Conservation (phyloP, 2,797 vertebrate genomes). For the Nyctalus aviator region DNA sequence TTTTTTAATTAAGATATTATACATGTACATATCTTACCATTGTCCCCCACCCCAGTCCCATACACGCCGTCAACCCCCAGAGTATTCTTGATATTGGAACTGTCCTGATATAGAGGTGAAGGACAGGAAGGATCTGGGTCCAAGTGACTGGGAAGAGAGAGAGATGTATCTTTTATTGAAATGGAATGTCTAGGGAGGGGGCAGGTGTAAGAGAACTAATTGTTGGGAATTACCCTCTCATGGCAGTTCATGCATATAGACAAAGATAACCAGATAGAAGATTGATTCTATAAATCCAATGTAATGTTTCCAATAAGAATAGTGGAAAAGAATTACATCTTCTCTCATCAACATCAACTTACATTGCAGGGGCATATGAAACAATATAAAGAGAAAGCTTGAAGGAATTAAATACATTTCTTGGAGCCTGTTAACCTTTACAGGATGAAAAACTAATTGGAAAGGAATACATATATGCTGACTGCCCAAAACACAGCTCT, state of each 20-base stretch:
- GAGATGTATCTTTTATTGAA: not conserved
- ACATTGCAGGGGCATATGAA: not conserved
- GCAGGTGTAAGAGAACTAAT: not conserved
- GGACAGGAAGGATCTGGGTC: not conserved
- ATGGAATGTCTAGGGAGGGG: not conserved
- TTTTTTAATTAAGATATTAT: too few relatives aligned
- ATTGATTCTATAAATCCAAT: not conserved
- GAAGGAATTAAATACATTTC: slow-evolving; percentile 31
- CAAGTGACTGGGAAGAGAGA: not conserved
- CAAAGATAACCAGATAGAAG: not conserved
- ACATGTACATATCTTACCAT: too few relatives aligned
- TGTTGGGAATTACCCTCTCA: not conserved
- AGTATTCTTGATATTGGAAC: slow-evolving; percentile 29
- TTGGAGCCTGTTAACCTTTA: slow-evolving; percentile 19
- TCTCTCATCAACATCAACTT: not conserved
- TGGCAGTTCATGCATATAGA: slow-evolving; percentile 27
- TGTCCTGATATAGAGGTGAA: not conserved
- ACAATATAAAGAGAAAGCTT: slow-evolving; percentile 21
- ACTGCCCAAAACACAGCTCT: not conserved
- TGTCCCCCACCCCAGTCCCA: too few relatives aligned
- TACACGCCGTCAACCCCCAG: too few relatives aligned
- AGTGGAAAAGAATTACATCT: not conserved
- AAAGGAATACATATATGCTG: not conserved
- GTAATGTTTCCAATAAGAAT: not conserved
- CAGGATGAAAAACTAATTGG: slow-evolving; percentile 1